These are phyloP conservation scores for Julus scandinavius DNA, from an alignment of 2,888 invertebrate species.

Conservation along the genomic window DNA sequence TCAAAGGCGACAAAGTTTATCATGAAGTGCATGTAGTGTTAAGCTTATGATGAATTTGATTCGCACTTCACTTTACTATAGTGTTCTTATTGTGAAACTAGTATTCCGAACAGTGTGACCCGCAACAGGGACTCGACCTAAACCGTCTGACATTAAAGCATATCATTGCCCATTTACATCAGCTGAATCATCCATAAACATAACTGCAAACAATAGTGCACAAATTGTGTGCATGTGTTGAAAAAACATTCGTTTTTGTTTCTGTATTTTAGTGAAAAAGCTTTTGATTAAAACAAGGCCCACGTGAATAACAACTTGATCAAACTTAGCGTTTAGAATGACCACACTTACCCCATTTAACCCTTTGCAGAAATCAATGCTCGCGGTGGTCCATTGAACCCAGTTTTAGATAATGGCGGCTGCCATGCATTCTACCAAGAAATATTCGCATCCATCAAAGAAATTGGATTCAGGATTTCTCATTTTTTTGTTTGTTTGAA, in stretches of 20 bases:
- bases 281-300: too few species aligned
- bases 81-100: too few species aligned
- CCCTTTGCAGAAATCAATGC: background rate
- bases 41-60: too few species aligned
- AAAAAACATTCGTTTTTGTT: background rate
- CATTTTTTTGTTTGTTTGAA: background rate
- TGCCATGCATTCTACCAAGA: background rate
- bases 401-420: background rate
- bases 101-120: background rate
- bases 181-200: background rate
- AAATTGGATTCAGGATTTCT: background rate
- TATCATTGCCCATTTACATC: background rate
- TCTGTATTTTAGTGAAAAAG: background rate
- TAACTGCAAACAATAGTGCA: background rate
- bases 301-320: background rate
- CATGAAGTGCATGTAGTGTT: too few species aligned
- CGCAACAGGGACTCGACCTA: background rate
- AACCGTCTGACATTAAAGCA: background rate
- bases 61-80: too few species aligned
- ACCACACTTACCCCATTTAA: background rate
- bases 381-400: background rate
- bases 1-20: too few species aligned
- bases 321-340: background rate
- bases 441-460: background rate
- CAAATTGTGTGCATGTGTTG: background rate